Evolutionary conservation across 1,140 invertebrate genomes (phyloP), one percentile per base, ranked within the genome.

Genomic region (Platyura marginata): DNA sequence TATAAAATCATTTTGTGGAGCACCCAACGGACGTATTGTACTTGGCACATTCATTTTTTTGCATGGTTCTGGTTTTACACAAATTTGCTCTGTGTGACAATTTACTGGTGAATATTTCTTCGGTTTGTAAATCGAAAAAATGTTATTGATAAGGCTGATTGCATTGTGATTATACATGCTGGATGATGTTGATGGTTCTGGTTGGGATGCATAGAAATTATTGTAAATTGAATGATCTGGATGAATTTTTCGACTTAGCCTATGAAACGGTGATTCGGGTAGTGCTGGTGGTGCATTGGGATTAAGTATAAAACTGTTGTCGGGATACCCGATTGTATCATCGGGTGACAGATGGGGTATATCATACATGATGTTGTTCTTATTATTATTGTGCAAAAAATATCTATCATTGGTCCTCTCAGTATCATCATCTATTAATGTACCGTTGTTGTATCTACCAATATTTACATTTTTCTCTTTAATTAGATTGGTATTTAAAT

Each of bases 31-130:
- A 11, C 58, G 44, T 0, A 52, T 48, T 2, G 57, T 61, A 46
- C 54, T 59, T 8, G 58, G 54, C 21, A 62, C 48, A 21, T 61
- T 61, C 52, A 61, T 60, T 64, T 59, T 59, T 69, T 56, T 54
- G 58, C 51, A 48, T 29, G 51, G 58, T 44, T 64, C 63, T 41
- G 60, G 53, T 44, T 67, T 64, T 48, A 54, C 56, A 43, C 55
- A 59, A 41, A 61, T 56, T 43, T 59, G 52, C 41, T 57, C 41
- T 6, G 5, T 9, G 42, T 49, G 55, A 41, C 54, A 61, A 44
- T 61, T 61, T 42, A 59, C 49, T 33, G 58, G 55, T 35, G 58
- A 59, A 39, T 61, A 61, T 34, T 61, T 61, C 41, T 58, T 61
- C 21, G 58, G 58, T 46, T 61, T 61, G 44, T 61, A 61, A 37